Evolutionary conservation across 2,113 vertebrate species (phyloP).

Genomic region (Vireo altiloquus): DNA sequence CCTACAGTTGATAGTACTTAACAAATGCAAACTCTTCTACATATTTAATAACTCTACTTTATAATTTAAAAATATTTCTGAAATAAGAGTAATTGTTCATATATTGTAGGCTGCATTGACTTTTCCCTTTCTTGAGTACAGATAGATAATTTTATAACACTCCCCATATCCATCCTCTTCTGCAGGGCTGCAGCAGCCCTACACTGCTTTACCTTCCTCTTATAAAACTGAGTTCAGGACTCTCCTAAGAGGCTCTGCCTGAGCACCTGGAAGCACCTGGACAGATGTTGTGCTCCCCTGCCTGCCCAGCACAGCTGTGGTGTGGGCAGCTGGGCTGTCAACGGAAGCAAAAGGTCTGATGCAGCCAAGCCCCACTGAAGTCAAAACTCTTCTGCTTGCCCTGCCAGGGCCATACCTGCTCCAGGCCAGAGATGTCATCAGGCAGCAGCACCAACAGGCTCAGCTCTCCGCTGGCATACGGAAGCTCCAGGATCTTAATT

Average conservation of each 20-base stretch:
- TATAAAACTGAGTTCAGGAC: neutral
- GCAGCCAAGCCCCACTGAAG: neutral
- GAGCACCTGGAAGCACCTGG: neutral
- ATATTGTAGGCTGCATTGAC: neutral
- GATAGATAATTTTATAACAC: neutral
- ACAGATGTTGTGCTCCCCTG: neutral
- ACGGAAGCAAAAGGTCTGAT: neutral
- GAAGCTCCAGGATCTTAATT: conserved; percentile 31
- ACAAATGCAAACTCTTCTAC: neutral
- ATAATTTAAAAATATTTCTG: neutral
- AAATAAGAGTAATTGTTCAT: neutral
- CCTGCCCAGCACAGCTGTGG: neutral
- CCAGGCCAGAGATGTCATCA: conserved; percentile 17
- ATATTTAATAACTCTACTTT: neutral
- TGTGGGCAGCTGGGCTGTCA: neutral
- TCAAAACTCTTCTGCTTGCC: neutral
- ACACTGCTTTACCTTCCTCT: accelerated
- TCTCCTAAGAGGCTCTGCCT: neutral
- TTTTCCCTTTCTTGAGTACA: neutral
- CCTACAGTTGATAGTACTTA: neutral
- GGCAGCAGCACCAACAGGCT: conserved; percentile 46
- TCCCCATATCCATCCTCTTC: neutral
- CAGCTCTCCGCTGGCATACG: accelerated
- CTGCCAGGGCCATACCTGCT: conserved; percentile 16
- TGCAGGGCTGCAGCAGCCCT: neutral